Base-by-base conservation (phyloP, 2,888 invertebrate species). In the Hesperia comma region DNA sequence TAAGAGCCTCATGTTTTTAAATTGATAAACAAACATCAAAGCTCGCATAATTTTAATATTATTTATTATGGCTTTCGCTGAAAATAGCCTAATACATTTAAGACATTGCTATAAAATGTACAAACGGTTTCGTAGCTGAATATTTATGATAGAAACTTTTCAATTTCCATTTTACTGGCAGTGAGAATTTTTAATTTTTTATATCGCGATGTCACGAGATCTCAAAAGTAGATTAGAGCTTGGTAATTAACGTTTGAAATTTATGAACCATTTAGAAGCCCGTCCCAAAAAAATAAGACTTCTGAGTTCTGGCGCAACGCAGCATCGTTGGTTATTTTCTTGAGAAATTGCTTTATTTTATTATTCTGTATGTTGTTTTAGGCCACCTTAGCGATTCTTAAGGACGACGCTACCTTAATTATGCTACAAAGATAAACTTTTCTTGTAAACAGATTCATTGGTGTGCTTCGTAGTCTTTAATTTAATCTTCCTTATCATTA, bases 201-300 rank as follows among this genome's bases (percentile, higher is more conserved):
- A 66, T 61, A 66, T 66, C 66, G 66, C 66, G 66, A 66, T 66
- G 60, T 66, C 66, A 54, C 66, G 41, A 66, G 66, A 66, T 66
- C 66, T 60, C 54, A 21, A 58, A 66, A 66, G 66, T 66, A 66
- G 66, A 66, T 66, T 61, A 46, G 46, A 46, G 54, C 54, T 68
- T 33, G 32, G 62, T 56, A 68, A 68, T 68, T 68, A 68, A 68
- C 62, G 62, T 68, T 68, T 62, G 40, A 57, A 61, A 68, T 61
- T 61, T 67, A 62, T 67, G 67, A 62, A 62, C 61, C 61, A 67
- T 61, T 67, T 62, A 67, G 53, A 67, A 61, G 67, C 46, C 43
- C 19, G 43, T 40, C 53, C 57, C 32, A 64, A 66, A 63, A n/a
- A 66, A 66, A 49, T 66, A 66, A 66, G 60, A 54, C 66, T 33